Percentiles rank a stretch among this genome's conserved stretches.
Conservation (phyloP, 2,888 invertebrate species). For the Apomyelois bistriatella region DNA sequence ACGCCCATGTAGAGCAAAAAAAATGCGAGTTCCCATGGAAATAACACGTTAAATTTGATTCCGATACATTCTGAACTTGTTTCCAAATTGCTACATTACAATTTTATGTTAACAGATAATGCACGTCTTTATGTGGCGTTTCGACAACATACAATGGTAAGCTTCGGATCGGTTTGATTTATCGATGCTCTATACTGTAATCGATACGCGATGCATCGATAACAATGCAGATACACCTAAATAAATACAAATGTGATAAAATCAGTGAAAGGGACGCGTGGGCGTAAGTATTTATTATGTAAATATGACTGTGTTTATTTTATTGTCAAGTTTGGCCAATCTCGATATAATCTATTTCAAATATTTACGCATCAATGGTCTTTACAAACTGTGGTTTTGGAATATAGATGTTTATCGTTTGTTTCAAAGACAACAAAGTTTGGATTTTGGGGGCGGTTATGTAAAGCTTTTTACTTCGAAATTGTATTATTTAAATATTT, state of each 20-base stretch:
- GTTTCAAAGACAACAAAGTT: background rate
- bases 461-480: no score
- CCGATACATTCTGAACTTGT: no score
- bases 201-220: slow-evolving; percentile 41
- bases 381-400: background rate
- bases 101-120: background rate
- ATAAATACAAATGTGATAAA: slow-evolving; percentile 39
- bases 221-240: slow-evolving; percentile 46
- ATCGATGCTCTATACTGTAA: slow-evolving; percentile 44
- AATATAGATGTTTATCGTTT: background rate
- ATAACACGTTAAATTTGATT: no score
- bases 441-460: no score
- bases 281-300: slow-evolving; percentile 20
- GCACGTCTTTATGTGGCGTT: background rate
- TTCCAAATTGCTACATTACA: background rate
- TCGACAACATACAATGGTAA: slow-evolving; percentile 2
- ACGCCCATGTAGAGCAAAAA: no score
- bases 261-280: slow-evolving; percentile 21
- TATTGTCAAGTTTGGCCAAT: slow-evolving; percentile 11
- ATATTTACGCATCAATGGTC: background rate
- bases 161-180: slow-evolving; percentile 29
- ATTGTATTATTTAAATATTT: no score
- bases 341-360: background rate
- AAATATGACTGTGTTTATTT: slow-evolving; percentile 11
- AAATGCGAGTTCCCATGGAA: no score